Base-by-base conservation (phyloP, 1,140 invertebrate species). In the Drosophila saltans region DNA sequence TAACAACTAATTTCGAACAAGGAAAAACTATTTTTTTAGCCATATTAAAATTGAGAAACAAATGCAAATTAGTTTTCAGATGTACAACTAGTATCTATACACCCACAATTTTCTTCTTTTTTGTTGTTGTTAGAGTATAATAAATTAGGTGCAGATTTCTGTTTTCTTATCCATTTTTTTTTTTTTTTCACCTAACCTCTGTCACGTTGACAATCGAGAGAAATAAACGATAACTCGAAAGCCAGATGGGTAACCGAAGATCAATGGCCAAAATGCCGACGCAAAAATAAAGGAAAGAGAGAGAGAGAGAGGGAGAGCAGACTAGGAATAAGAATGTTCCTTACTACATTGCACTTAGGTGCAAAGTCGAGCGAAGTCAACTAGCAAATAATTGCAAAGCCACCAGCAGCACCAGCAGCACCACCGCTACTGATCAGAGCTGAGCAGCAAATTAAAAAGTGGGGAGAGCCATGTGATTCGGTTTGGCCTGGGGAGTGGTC, bases 221-320 rank as follows among this genome's bases (percentile, higher is more conserved):
- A 16, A 16, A 39, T 39, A 39, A 39, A 39, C 30, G 30, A 59
- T 57, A 57, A 57, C 28, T 36, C 30, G 33, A 58, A 30, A 58
- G 8, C 56, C 56, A 21, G 33, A 58, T 36, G 45, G 45, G 5
- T 36, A 33, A 33, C 57, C 57, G 30, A 59, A 59, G 57, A 59
- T 59, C 57, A 59, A 59, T 59, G 57, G 57, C 33, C 57, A 59
- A 59, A 26, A 59, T 40, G 57, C 57, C 57, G 57, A 59, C 56
- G 16, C 16, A 7, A 8, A 21, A 48, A 48, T 36, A 36, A 36
- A 36, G 6, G 1, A 36, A 1, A 36, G 33, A 36, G 33, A 48
- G 7, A 48, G 16, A 9, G 45, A 48, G 45, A 48, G 5, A 21
- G 45, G 8, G 4, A 21, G 16, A 52, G 33, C 1, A 7, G 33